Evolutionary conservation across 2,113 vertebrate genomes (phyloP).

Genomic region (Alaudala cheleensis): DNA sequence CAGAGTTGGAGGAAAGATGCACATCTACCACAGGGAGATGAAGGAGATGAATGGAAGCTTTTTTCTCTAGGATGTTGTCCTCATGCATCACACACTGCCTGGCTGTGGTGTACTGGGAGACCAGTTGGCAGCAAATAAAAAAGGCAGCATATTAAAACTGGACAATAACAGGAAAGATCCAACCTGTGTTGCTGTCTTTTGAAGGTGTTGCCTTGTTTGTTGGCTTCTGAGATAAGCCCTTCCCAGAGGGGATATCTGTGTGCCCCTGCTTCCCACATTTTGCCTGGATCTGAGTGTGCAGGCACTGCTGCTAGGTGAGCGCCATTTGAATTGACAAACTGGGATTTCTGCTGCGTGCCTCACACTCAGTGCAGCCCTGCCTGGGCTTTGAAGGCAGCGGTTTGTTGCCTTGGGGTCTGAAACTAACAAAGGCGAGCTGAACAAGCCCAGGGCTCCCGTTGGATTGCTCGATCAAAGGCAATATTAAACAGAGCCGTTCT

Average conservation of each 20-base stretch:
- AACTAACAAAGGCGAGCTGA: slow-evolving; percentile 71
- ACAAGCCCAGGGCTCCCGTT: slow-evolving; percentile 59
- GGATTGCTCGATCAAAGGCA: slow-evolving; percentile 74
- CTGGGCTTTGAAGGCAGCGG: slow-evolving; percentile 64
- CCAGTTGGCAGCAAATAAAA: background rate
- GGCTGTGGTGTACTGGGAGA: background rate
- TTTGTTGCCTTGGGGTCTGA: slow-evolving; percentile 75
- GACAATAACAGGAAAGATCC: background rate
- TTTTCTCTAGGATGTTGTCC: background rate
- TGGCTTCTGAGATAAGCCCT: background rate
- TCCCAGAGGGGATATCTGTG: background rate
- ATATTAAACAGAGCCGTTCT: slow-evolving; percentile 74
- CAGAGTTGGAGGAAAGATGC: background rate
- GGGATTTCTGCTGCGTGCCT: slow-evolving; percentile 42
- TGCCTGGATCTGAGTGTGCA: slow-evolving; percentile 27
- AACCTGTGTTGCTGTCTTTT: background rate
- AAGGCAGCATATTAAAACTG: background rate
- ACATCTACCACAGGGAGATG: background rate
- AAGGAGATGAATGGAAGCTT: accelerated
- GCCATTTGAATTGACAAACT: slow-evolving; percentile 70
- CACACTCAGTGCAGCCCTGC: slow-evolving; percentile 47
- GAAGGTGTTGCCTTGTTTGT: background rate
- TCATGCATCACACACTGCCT: background rate
- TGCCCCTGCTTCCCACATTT: slow-evolving; percentile 3
- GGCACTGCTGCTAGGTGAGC: slow-evolving; percentile 54